A percentile compares a stretch with the other conserved stretches of the same genome.
Evolutionary conservation across 2,888 invertebrate species (phyloP).

Genomic region (Eubasilissa splendida): DNA sequence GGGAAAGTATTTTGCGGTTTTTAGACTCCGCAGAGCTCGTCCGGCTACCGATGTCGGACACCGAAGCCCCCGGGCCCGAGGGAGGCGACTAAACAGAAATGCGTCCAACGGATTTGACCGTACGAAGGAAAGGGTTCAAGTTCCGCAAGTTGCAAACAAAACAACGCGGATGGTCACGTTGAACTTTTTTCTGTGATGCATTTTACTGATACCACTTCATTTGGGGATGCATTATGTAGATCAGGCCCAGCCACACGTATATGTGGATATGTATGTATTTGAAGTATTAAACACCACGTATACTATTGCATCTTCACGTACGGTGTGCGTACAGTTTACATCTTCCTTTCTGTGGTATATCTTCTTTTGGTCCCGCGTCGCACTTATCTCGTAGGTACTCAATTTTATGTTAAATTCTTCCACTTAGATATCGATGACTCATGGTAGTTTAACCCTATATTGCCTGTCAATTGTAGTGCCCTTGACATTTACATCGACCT

Average conservation of each 20-base stretch:
- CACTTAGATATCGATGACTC: conserved; percentile 2
- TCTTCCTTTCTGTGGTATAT: neutral
- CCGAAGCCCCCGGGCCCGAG: neutral
- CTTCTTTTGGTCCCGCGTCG: conserved; percentile 18
- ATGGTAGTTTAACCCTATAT: no score
- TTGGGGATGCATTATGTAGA: neutral
- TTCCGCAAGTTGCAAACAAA: no score
- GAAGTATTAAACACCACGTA: neutral
- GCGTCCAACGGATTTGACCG: neutral
- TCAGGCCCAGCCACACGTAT: neutral
- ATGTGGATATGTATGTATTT: neutral
- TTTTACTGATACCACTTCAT: no score
- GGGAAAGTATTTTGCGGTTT: conserved; percentile 56
- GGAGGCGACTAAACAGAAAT: neutral
- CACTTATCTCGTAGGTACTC: no score
- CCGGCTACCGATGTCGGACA: conserved; percentile 22
- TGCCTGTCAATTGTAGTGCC: no score
- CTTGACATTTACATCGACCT: no score
- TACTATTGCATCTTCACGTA: neutral
- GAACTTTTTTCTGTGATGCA: no score
- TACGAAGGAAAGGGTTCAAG: neutral
- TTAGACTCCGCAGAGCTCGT: conserved; percentile 38
- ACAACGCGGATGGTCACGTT: no score
- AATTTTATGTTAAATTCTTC: conserved; percentile 8
- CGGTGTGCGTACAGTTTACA: neutral